Base-by-base conservation (phyloP, 2,797 vertebrate genomes). In the Tokudaia tokunoshimensis region DNA sequence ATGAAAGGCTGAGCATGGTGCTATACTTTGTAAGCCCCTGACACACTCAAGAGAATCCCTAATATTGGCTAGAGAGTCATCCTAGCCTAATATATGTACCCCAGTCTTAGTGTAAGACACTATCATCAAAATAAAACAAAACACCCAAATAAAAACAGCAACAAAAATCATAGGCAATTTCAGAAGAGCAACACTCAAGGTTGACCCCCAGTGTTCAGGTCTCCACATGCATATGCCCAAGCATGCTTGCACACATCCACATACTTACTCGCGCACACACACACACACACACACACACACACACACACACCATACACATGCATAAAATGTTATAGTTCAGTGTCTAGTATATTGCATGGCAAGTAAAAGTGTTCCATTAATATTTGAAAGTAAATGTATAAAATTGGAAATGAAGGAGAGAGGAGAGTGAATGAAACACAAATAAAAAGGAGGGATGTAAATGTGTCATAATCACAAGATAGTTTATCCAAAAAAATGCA, bases 331-430 rank as follows among this genome's bases (percentile, higher is more conserved):
- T 72, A 8, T 37, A 31, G 90, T 29, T 76, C 59, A 85, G 24
- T 37, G 74, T 88, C 52, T 90, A 65, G 6, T 52, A 72, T n/a
- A 37, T 37, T 79, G 34, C 8, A 67, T 95, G 20, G 47, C 37
- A 83, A 76, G 14, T 44, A 55, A 34, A 95, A 76, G 52, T 44
- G 2, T 24, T 94, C 75, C 41, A 6, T 88, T 61, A 87, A 70
- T 95, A 85, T 59, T 89, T 59, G 11, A 12, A 44, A 96, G 37
- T 95, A 91, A 95, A 86, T 83, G 20, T 72, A 78, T 92, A 12
- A 83, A 92, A 80, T 47, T 91, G 65, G 57, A 94, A 15, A 12
- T 37, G 52, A 86, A 93, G 24, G 82, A 97, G 89, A 65, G 81
- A 94, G 78, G 95, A 95, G 1, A 92, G 52, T 47, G n/a, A 75